These are phyloP conservation scores for Orthosia gothica DNA, from an alignment of 2,888 invertebrate species.

Conservation along the genomic window DNA sequence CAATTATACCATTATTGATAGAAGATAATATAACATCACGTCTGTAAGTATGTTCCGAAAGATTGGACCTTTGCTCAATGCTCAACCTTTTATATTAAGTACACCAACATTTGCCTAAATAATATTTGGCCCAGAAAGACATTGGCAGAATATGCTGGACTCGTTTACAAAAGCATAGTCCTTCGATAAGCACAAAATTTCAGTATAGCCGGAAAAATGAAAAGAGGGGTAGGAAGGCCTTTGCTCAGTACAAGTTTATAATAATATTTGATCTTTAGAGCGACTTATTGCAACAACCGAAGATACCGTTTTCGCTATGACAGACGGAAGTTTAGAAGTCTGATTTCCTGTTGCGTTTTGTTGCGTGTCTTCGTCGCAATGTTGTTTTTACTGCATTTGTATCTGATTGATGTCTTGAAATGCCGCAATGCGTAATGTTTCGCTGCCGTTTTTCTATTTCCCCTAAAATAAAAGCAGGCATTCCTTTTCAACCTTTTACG, in stretches of 20 bases:
- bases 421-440: not conserved
- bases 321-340: constrained; percentile 17
- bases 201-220: no score
- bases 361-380: not conserved
- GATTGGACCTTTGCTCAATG: not conserved
- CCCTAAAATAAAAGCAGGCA: not conserved
- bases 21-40: not conserved
- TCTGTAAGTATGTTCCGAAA: no score
- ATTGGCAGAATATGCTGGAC: no score
- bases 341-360: constrained; percentile 32
- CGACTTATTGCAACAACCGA: not conserved
- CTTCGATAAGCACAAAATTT: no score
- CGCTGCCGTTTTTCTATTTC: not conserved
- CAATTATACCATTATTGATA: no score
- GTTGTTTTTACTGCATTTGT: not conserved
- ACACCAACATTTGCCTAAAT: not conserved
- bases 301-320: not conserved
- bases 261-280: not conserved
- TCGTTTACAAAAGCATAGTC: no score
- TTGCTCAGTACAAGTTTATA: no score
- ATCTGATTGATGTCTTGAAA: constrained; percentile 5
- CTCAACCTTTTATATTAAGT: not conserved
- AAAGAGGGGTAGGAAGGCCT: no score
- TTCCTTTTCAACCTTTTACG: not conserved
- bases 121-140: no score